Conservation (phyloP, 2,797 vertebrate genomes). For the Vespertilio murinus region DNA sequence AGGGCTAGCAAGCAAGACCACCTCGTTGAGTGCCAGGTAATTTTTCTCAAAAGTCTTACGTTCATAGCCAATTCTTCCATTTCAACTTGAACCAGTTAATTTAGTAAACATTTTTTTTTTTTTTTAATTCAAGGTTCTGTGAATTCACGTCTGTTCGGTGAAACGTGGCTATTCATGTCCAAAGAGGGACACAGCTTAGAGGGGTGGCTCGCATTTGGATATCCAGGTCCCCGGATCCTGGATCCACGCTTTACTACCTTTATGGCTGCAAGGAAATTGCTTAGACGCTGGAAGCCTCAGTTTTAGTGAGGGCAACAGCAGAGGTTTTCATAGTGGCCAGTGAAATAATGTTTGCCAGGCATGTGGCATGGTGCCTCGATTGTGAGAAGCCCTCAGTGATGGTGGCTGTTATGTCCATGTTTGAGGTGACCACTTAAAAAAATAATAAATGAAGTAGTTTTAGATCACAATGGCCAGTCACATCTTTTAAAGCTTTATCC, state of each 20-base stretch:
- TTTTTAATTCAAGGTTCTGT: not conserved
- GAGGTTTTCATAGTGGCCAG: not conserved
- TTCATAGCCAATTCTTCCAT: conserved; percentile 63
- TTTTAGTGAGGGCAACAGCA: not conserved
- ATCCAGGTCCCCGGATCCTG: not conserved
- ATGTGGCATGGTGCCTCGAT: not conserved
- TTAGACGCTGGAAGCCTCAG: not conserved
- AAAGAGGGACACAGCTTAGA: not conserved
- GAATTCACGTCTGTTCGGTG: conserved; percentile 52
- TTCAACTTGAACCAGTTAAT: conserved; percentile 61
- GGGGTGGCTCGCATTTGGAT: not conserved
- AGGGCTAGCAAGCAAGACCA: conserved; percentile 67
- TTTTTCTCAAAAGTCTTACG: conserved; percentile 63
- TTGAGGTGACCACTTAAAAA: not conserved
- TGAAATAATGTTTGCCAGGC: not conserved
- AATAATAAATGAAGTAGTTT: conserved; percentile 9
- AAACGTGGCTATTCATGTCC: conserved; percentile 28
- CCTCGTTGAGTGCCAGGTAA: conserved; percentile 65
- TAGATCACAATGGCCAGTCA: not conserved
- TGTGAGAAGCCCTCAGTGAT: not conserved
- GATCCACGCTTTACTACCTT: not conserved
- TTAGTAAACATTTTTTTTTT: conserved; percentile 48
- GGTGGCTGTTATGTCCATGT: not conserved
- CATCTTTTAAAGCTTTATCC: not conserved
- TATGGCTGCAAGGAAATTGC: not conserved